Percentiles rank a stretch among this genome's conserved stretches.
Conservation (phyloP, 1,140 invertebrate genomes). For the Hyles euphorbiae region DNA sequence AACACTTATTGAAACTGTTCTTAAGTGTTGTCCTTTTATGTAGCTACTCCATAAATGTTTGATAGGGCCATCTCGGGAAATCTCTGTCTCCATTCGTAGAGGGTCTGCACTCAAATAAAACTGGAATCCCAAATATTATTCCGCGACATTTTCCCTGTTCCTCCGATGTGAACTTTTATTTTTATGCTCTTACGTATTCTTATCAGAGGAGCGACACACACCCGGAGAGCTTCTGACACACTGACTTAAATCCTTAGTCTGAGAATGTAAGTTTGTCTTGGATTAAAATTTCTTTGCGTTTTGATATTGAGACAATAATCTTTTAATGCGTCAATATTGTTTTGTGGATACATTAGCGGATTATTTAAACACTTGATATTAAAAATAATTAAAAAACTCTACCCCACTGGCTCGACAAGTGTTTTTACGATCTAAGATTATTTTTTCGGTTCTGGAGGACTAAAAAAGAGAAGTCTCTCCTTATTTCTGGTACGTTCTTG, state of each 20-base stretch:
- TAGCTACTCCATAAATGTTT: constrained; percentile 74
- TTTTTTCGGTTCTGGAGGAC: too few species aligned
- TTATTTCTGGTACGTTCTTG: too few species aligned
- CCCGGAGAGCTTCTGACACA: constrained; percentile 57
- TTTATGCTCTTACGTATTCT: constrained; percentile 73
- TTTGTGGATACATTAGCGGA: background rate
- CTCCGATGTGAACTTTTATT: constrained; percentile 74
- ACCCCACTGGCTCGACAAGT: too few species aligned
- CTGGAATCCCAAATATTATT: constrained; percentile 74
- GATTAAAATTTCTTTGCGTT: constrained; percentile 22
- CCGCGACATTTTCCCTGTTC: constrained; percentile 68
- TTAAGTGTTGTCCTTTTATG: constrained; percentile 74
- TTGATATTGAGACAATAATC: background rate
- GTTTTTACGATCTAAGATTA: too few species aligned
- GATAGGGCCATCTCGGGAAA: constrained; percentile 74
- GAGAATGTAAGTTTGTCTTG: constrained; percentile 31
- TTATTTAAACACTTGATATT: too few species aligned
- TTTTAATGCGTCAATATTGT: background rate
- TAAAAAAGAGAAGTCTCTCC: too few species aligned
- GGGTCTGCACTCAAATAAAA: constrained; percentile 75
- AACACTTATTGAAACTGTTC: constrained; percentile 72
- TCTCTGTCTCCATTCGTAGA: constrained; percentile 72
- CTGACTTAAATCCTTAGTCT: constrained; percentile 46
- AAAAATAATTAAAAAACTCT: too few species aligned
- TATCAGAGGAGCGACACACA: constrained; percentile 69